Evolutionary conservation across 30 jellyfish, hydroid and myxozoan genomes (phyloP), one percentile per base, ranked within the genome.

Genomic region (Pseudorhiza aurosa): DNA sequence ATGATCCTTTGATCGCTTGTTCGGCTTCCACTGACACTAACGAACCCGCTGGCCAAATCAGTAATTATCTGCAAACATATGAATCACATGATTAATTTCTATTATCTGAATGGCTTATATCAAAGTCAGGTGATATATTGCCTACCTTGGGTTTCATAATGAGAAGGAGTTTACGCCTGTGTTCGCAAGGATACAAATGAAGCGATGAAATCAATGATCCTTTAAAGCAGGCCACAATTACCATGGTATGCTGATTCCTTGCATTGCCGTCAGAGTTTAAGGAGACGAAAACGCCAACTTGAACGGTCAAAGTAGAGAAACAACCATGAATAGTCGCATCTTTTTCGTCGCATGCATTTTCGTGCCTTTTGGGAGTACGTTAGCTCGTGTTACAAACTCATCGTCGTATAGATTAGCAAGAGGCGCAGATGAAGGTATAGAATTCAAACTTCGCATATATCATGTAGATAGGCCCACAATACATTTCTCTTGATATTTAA

Each of bases 1-100:
- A 15, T 74, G 72, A 74, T 74, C 87, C n/a, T 74, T 74, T 74
- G 87, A 74, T 74, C 87, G 51, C 76, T 6, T 74, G 85, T 15
- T 56, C 45, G 25, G 65, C 60, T 39, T 35, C 21, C 67, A 26
- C 15, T 36, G 67, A 49, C 56, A 39, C 33, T 25, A n/a, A 39
- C 22, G 37, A 51, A 43, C 49, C 50, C 14, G 46, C 51, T 68
- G 44, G 14, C 26, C 67, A 57, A 74, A 74, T 35, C 65, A 56
- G 12, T 8, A 37, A 4, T 36, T 18, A 35, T 35, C 49, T 31
- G 18, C 19, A 37, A 53, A 74, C 75, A 29, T 39, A 64, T 32
- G 2, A 51, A 17, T n/a, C 87, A 37, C 49, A 49, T 57, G 67
- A 74, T 25, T 22, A 36, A 3, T 32, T 53, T 30, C 75, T 40